Conservation (phyloP, 2,113 vertebrate species). For the Xyrauchen texanus region DNA sequence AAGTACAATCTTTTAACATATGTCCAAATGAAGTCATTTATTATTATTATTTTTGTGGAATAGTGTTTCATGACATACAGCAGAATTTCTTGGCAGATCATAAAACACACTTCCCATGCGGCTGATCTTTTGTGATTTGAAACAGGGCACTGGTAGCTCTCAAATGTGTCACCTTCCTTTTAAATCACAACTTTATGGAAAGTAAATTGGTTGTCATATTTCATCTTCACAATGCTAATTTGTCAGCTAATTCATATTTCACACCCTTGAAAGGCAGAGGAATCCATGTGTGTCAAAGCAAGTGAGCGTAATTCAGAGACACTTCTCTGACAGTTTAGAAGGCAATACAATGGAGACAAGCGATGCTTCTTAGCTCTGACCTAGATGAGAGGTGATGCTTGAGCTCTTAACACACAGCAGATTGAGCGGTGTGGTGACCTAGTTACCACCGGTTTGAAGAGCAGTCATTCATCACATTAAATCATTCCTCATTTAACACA, state of each 20-base stretch:
- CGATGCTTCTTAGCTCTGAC: slow-evolving; percentile 74
- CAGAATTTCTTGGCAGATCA: too few relatives aligned
- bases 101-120: too few relatives aligned
- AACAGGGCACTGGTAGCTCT: too few relatives aligned
- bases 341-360: not conserved
- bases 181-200: not conserved
- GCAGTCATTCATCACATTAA: slow-evolving; percentile 68
- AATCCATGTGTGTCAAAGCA: not conserved
- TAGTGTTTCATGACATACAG: too few relatives aligned
- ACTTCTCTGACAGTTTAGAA: slow-evolving; percentile 54
- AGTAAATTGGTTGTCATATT: too few relatives aligned
- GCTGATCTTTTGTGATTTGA: too few relatives aligned
- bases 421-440: slow-evolving; percentile 73
- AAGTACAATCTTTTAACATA: too few relatives aligned
- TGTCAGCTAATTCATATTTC: not conserved
- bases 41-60: too few relatives aligned
- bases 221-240: not conserved
- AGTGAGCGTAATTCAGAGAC: not conserved
- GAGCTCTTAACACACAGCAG: slow-evolving; percentile 76
- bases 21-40: too few relatives aligned
- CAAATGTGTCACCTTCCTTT: too few relatives aligned
- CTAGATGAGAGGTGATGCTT: slow-evolving; percentile 75
- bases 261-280: slow-evolving; percentile 11
- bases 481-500: slow-evolving; percentile 63
- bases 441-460: slow-evolving; percentile 74